phyloP scores from a whole-genome alignment of 2,113 vertebrate species.

The Varanus komodoensis region DNA sequence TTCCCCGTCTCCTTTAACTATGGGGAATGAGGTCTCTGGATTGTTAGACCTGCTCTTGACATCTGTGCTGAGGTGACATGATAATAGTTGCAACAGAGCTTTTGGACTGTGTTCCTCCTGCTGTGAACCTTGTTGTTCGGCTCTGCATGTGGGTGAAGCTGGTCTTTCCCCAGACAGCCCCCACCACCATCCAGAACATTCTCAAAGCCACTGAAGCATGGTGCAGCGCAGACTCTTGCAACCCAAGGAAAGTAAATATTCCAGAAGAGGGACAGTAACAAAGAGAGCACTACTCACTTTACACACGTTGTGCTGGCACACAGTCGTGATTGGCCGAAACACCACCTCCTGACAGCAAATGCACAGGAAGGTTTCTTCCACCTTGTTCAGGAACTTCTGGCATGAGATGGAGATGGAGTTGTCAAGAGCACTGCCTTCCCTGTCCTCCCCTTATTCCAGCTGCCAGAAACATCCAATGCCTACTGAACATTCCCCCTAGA shows the following conservation, averaged over 20 bases:
- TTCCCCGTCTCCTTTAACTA: too few relatives aligned
- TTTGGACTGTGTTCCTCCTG: background rate
- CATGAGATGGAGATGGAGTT: conserved; percentile 12
- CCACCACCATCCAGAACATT: background rate
- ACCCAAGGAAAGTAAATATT: background rate
- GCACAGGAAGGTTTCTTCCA: conserved; percentile 93
- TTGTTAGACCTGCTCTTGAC: background rate
- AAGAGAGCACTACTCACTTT: conserved; percentile 77
- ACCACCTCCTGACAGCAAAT: conserved; percentile 99
- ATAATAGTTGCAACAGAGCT: background rate
- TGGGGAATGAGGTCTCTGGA: background rate
- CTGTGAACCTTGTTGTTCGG: background rate
- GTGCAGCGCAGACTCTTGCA: background rate
- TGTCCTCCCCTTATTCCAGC: background rate
- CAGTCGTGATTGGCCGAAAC: conserved; percentile 90
- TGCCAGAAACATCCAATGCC: background rate
- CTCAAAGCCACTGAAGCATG: background rate
- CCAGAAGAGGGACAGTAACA: background rate
- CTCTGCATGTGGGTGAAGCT: background rate
- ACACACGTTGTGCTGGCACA: conserved; percentile 97
- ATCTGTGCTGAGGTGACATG: too few relatives aligned
- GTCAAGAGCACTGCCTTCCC: background rate
- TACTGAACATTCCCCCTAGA: background rate
- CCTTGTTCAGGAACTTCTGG: conserved; percentile 93
- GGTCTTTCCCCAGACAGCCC: too few relatives aligned